phyloP scores from a whole-genome alignment of 2,113 vertebrate species.

The Etia nguti region DNA sequence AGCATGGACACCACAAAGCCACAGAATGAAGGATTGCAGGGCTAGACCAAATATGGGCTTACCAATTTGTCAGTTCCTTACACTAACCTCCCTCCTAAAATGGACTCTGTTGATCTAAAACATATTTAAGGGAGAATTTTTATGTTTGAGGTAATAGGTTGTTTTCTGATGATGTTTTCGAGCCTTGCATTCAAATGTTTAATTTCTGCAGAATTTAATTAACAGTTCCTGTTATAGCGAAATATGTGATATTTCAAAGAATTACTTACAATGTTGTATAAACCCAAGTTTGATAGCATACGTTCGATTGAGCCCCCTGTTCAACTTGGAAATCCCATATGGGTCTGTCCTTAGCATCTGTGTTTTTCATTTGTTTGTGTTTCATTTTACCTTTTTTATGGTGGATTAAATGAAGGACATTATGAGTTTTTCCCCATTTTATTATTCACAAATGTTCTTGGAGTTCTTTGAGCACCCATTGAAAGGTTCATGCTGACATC shows the following conservation, averaged over 20 bases:
- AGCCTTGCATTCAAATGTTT: neutral
- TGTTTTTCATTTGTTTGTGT: constrained; percentile 34
- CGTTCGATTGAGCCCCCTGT: neutral
- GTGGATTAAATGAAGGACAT: constrained; percentile 54
- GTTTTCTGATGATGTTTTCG: neutral
- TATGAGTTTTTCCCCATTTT: constrained; percentile 2
- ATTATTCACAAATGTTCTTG: constrained; percentile 2
- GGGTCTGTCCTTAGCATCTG: constrained; percentile 33
- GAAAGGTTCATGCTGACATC: constrained; percentile 27
- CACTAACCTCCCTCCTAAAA: neutral
- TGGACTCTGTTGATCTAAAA: neutral
- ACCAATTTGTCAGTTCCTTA: neutral
- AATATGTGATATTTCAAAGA: neutral
- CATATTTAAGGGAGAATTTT: neutral
- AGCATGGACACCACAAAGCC: constrained; percentile 24
- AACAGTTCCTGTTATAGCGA: neutral
- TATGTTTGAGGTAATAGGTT: neutral
- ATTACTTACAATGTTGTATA: neutral
- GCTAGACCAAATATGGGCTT: constrained; percentile 50
- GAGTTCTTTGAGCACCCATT: neutral
- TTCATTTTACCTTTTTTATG: constrained; percentile 5
- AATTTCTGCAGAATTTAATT: neutral
- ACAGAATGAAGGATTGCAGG: constrained; percentile 32
- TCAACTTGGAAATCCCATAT: constrained; percentile 14
- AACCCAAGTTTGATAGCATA: neutral